A percentile compares a stretch with the other conserved stretches of the same genome.
These are phyloP conservation scores for Magallana nippona DNA, from an alignment of 2,888 invertebrate species.

Conservation along the genomic window DNA sequence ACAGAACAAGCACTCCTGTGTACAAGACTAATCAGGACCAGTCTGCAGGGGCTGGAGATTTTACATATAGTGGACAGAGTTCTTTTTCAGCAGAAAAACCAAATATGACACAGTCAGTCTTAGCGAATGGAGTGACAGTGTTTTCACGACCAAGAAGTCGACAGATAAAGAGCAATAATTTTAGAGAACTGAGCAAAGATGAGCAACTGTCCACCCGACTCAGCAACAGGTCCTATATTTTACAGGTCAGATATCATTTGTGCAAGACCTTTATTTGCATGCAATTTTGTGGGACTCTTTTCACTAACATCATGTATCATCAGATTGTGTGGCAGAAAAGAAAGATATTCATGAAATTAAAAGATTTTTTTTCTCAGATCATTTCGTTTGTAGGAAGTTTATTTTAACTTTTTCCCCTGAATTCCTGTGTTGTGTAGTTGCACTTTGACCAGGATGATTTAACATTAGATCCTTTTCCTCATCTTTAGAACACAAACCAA, in stretches of 20 bases:
- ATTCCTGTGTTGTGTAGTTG: too few relatives aligned
- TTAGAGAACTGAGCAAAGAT: slow-evolving; percentile 55
- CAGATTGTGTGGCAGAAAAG: too few relatives aligned
- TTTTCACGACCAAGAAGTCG: slow-evolving; percentile 52
- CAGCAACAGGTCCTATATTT: slow-evolving; percentile 56
- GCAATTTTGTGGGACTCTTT: too few relatives aligned
- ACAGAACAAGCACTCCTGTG: not conserved
- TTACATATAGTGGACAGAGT: not conserved
- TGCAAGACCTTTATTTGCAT: too few relatives aligned
- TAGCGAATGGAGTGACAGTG: slow-evolving; percentile 60
- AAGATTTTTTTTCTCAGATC: too few relatives aligned
- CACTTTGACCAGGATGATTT: not conserved
- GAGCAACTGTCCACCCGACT: slow-evolving; percentile 56
- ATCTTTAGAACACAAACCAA: slow-evolving; percentile 27
- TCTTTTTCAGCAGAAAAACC: not conserved
- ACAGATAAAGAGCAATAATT: slow-evolving; percentile 31
- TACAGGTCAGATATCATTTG: slow-evolving; percentile 50
- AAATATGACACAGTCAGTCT: not conserved
- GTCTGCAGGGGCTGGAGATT: not conserved
- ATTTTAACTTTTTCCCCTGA: too few relatives aligned
- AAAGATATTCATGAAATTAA: too few relatives aligned
- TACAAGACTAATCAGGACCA: not conserved
- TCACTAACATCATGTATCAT: too few relatives aligned
- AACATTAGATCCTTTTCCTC: not conserved
- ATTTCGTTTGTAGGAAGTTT: too few relatives aligned